phyloP scores from a whole-genome alignment of 2,888 invertebrate genomes.

The Dione vanillae region DNA sequence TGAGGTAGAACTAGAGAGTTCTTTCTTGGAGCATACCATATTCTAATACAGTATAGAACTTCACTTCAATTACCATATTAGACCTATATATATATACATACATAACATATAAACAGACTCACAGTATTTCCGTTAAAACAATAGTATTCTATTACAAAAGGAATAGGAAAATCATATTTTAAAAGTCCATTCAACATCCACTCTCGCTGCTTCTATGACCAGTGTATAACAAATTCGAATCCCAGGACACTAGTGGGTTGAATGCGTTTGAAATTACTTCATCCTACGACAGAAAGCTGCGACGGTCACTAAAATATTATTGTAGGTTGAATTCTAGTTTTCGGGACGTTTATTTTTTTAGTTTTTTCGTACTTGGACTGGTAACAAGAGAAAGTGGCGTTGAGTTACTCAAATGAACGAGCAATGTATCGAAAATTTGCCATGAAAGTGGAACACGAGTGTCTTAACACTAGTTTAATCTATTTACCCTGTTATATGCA shows the following conservation, averaged over 20 bases:
- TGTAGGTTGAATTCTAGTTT: not conserved
- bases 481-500: no score
- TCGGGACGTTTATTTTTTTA: not conserved
- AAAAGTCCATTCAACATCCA: not conserved
- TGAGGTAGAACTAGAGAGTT: no score
- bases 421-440: no score
- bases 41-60: no score
- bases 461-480: no score
- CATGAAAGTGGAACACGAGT: no score
- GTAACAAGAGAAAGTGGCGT: not conserved
- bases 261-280: constrained; percentile 50
- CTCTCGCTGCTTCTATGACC: constrained; percentile 46
- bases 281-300: constrained; percentile 22
- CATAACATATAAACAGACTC: no score
- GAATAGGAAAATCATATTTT: not conserved
- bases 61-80: no score
- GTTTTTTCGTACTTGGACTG: no score
- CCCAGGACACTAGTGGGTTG: constrained; percentile 45
- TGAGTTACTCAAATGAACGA: not conserved
- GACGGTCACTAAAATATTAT: not conserved
- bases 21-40: no score
- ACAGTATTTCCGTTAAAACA: no score
- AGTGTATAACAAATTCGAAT: constrained; percentile 50
- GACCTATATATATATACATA: no score
- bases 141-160: not conserved